Base-by-base conservation (phyloP, 2,888 invertebrate genomes). In the Dynastes grantii region DNA sequence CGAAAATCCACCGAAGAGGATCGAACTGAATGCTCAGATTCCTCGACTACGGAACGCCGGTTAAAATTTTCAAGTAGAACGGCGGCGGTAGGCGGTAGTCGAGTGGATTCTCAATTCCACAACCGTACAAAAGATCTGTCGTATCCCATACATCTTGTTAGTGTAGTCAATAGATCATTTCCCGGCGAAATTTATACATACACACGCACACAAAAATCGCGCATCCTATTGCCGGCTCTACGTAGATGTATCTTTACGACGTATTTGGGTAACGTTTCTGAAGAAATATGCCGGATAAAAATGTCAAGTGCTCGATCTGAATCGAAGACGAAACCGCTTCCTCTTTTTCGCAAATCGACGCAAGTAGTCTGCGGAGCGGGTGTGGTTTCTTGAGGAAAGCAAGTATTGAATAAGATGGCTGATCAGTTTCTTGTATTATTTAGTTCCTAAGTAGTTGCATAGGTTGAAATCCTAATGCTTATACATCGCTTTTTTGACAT, bases 11-110 rank as follows among this genome's bases (percentile, higher is more conserved):
- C 65, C 45, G 65, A 45, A 67, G 65, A 67, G 65, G 40, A 67
- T 67, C 40, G 65, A 67, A 67, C 65, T 67, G 65, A 45, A 67
- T 67, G 65, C 45, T 67, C 65, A 67, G 65, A 67, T 67, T n/a
- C 16, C 65, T 67, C 65, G 27, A 63, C 37, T 11, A 6, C 45
- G 45, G 65, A 67, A 67, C 65, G 65, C 13, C 45, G 45, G 45
- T 45, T 40, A 67, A 67, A 67, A 40, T 67, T 67, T 67, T 67
- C 65, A 67, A 67, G 65, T 67, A 67, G 55, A 22, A 3, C 32
- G 32, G 5, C 22, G 22, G n/a, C 22, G 22, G 27, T 16, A 55
- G 55, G 55, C 55, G 55, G 55, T 55, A 22, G 16, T n/a, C 55
- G 55, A 55, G 55, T 55, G 55, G 55, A 55, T 55, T 55, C 65